Evolutionary conservation across 2,797 vertebrate genomes (phyloP).

Genomic region (Macropodus opercularis): DNA sequence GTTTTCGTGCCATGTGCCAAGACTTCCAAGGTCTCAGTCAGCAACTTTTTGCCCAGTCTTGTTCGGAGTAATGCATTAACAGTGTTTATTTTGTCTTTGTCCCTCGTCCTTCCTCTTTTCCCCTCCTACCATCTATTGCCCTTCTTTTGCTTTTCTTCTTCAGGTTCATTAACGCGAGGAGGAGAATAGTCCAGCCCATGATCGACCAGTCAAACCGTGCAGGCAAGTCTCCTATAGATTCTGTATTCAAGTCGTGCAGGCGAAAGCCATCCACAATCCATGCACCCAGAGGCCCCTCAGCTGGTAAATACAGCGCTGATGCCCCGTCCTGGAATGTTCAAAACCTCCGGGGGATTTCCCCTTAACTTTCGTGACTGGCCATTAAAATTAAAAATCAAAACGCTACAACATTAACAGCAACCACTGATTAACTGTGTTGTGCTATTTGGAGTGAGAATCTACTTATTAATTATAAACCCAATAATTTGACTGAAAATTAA

Average conservation of each 20-base stretch:
- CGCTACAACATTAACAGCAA: constrained; percentile 73
- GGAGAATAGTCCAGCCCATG: constrained; percentile 99
- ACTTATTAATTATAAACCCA: constrained; percentile 41
- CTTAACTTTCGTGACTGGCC: constrained; percentile 79
- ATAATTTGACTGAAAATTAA: constrained; percentile 47
- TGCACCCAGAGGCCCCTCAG: constrained; percentile 86
- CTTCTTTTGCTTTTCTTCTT: constrained; percentile 45
- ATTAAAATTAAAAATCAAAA: constrained; percentile 71
- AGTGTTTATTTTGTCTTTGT: constrained; percentile 44
- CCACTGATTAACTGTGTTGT: constrained; percentile 76
- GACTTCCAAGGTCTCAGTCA: constrained; percentile 50
- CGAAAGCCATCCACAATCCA: constrained; percentile 85
- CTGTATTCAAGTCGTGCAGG: constrained; percentile 85
- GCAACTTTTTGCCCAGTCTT: constrained; percentile 52
- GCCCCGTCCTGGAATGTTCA: constrained; percentile 54
- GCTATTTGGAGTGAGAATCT: constrained; percentile 58
- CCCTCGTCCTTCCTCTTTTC: background rate
- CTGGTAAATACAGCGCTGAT: constrained; percentile 86
- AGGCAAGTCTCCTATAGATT: constrained; percentile 94
- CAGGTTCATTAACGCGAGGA: constrained; percentile 99
- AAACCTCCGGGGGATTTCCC: constrained; percentile 52
- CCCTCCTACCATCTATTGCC: background rate
- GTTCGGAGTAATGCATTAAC: constrained; percentile 53
- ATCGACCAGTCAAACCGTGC: constrained; percentile 99
- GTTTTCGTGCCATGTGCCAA: constrained; percentile 61